A percentile compares a stretch with the other conserved stretches of the same genome.
These are phyloP conservation scores for Coendou prehensilis DNA, from an alignment of 2,797 vertebrate species.

Conservation along the genomic window DNA sequence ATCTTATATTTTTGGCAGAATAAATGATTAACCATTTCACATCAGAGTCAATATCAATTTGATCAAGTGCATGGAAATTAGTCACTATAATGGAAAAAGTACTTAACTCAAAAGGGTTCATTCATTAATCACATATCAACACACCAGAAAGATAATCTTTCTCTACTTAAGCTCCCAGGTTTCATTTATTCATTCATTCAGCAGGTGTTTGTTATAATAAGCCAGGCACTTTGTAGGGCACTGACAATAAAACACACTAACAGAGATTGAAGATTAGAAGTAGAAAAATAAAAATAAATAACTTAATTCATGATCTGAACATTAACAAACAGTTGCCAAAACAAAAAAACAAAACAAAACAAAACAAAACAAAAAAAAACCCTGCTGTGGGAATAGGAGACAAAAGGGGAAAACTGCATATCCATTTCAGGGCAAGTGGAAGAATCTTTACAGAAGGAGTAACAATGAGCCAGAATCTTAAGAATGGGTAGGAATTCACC, in stretches of 20 bases:
- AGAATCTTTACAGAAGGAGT: slow-evolving; percentile 32
- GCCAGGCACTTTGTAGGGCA: neutral
- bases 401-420: neutral
- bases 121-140: slow-evolving; percentile 77
- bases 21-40: slow-evolving; percentile 76
- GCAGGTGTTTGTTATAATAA: slow-evolving; percentile 37
- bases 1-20: slow-evolving; percentile 61
- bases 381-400: neutral
- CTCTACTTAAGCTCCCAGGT: slow-evolving; percentile 56
- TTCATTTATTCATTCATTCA: slow-evolving; percentile 35
- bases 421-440: neutral
- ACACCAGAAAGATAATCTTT: slow-evolving; percentile 75
- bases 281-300: slow-evolving; percentile 39
- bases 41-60: slow-evolving; percentile 71
- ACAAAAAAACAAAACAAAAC: no score
- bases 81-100: slow-evolving; percentile 74
- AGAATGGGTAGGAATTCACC: neutral
- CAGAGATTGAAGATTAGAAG: neutral
- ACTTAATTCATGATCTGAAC: slow-evolving; percentile 53
- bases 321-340: neutral
- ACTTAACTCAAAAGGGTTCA: slow-evolving; percentile 76
- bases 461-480: neutral
- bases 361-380: no score
- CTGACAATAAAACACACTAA: slow-evolving; percentile 34
- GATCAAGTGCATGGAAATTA: slow-evolving; percentile 76